A percentile compares a stretch with the other conserved stretches of the same genome.
Evolutionary conservation across 2,113 vertebrate species (phyloP).

Genomic region (Toxotes jaculatrix): DNA sequence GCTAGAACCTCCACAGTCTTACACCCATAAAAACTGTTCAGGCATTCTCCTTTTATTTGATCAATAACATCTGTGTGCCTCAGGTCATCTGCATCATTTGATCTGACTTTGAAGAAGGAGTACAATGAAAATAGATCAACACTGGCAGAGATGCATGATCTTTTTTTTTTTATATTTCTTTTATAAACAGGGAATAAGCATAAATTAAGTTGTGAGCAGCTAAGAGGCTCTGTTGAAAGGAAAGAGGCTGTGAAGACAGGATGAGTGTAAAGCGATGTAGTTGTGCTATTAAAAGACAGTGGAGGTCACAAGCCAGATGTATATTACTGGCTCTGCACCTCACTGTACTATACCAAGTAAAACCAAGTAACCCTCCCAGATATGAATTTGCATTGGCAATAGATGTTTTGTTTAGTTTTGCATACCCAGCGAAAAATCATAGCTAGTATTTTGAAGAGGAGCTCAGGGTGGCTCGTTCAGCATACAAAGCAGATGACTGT

Average conservation of each 20-base stretch:
- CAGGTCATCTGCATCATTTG: conserved; percentile 19
- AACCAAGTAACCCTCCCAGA: background rate
- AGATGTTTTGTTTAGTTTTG: too few species aligned
- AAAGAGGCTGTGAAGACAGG: background rate
- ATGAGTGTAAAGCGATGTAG: conserved; percentile 4
- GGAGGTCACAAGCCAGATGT: background rate
- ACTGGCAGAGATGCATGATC: conserved; percentile 18
- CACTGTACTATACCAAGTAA: background rate
- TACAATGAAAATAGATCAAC: conserved; percentile 29
- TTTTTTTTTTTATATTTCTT: too few species aligned
- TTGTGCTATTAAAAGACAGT: background rate
- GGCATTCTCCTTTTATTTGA: conserved; percentile 13
- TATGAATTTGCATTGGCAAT: too few species aligned
- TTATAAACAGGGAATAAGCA: conserved; percentile 7
- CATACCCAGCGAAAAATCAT: background rate
- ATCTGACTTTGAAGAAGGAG: conserved; percentile 32
- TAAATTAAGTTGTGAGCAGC: background rate
- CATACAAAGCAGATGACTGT: background rate
- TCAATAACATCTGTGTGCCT: conserved; percentile 3
- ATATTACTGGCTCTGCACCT: background rate
- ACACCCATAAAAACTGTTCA: background rate
- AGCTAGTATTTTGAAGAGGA: background rate
- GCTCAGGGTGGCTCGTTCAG: background rate
- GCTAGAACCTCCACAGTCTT: conserved; percentile 2
- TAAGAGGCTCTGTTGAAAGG: conserved; percentile 8